Evolutionary conservation across 2,888 invertebrate species (phyloP).

Genomic region (Drosophila borealis): DNA sequence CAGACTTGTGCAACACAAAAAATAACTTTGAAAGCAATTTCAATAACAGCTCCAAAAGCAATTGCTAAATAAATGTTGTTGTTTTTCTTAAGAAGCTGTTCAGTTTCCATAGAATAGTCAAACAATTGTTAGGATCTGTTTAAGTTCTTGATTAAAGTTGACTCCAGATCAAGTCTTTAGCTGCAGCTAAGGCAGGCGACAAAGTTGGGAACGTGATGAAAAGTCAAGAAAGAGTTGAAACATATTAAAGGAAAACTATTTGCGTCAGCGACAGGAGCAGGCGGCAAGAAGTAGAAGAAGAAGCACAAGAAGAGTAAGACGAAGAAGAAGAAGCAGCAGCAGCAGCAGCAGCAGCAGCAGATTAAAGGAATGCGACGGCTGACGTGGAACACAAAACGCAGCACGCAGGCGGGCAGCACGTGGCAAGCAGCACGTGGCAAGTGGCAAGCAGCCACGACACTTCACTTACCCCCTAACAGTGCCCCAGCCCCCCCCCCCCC

Average conservation of each 20-base stretch:
- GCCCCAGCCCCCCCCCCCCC: not conserved
- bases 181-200: not conserved
- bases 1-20: not conserved
- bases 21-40: not conserved
- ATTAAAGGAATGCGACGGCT: constrained; percentile 49
- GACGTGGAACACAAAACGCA: constrained; percentile 14
- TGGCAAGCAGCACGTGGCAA: constrained; percentile 42
- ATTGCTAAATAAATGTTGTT: no score
- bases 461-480: constrained; percentile 9
- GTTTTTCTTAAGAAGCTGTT: no score
- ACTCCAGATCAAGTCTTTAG: not conserved
- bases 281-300: constrained; percentile 3
- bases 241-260: constrained; percentile 42
- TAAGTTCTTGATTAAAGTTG: not conserved
- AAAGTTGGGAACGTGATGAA: not conserved
- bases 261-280: constrained; percentile 6
- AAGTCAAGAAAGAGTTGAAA: constrained; percentile 25
- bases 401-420: constrained; percentile 24
- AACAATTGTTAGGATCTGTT: not conserved
- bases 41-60: no score
- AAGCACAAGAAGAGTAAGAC: not conserved
- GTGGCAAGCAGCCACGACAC: constrained; percentile 39
- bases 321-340: not conserved
- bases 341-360: constrained; percentile 1
- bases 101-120: no score